Base-by-base conservation (phyloP, 1,140 invertebrate genomes). In the Cheumatopsyche charites region DNA sequence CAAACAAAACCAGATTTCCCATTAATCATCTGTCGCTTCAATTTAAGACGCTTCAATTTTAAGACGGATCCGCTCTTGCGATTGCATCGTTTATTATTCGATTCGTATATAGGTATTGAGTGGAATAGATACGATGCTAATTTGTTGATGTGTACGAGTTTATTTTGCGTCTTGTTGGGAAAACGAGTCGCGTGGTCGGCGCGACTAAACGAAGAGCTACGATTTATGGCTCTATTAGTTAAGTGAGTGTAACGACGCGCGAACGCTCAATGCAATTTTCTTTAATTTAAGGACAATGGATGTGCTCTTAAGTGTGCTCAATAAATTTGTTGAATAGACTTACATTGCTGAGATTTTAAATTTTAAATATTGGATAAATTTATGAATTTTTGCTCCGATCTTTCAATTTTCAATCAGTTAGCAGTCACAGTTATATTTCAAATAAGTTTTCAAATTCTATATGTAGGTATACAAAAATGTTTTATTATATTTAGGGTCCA, bases 1-100 rank as follows among this genome's bases (percentile, higher is more conserved):
- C 66, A 68, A 68, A 68, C 66, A 68, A 68, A 68, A 68, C 66
- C 36, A 68, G 66, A 68, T 68, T 68, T 43, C 66, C 47, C 66
- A 68, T 68, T 68, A 68, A 68, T 68, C 66, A 68, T 68, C 11
- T 68, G 66, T 68, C 66, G 55, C 49, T 68, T 68, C 66, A 68
- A 68, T 68, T 68, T 55, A 52, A 65, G 29, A 65, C 47, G 15
- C 47, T 42, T 43, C 36, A n/a, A n/a, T n/a, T n/a, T n/a, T n/a
- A n/a, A n/a, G 65, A 67, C 47, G 49, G 65, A 67, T 29, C 17
- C 65, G 65, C 23, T 26, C 25, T 36, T 21, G 17, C 29, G 58
- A 62, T 62, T 41, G 9, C 29, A 63, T 19, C 9, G 15, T 42
- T 63, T 19, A 63, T 63, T 41, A 62, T 36, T 47, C 43, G 43